A percentile compares a stretch with the other conserved stretches of the same genome.
Conservation (phyloP, 2,797 vertebrate species). For the Chelon labrosus region DNA sequence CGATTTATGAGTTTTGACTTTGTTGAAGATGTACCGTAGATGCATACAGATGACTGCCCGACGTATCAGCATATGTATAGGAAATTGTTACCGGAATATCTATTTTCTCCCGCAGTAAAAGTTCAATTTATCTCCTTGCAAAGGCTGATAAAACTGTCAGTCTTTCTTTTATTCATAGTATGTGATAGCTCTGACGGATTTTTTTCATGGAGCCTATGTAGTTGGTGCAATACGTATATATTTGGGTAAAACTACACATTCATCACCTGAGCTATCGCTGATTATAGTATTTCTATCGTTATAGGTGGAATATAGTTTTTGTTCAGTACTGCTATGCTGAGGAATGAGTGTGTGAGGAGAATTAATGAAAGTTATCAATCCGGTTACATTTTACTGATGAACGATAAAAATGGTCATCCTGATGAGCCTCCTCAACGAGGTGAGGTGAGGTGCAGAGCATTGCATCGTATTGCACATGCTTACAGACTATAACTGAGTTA, state of each 20-base stretch:
- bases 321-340: neutral
- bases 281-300: neutral
- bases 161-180: neutral
- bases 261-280: neutral
- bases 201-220: conserved; percentile 4
- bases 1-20: conserved; percentile 45
- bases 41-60: conserved; percentile 38
- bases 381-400: neutral
- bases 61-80: too few relatives aligned
- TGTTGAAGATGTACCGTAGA: conserved; percentile 23
- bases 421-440: neutral
- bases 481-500: too few relatives aligned
- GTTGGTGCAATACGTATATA: neutral
- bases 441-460: neutral
- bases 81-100: neutral
- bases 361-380: neutral
- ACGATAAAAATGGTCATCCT: neutral
- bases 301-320: neutral
- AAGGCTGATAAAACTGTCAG: conserved; percentile 5
- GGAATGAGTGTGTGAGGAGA: neutral
- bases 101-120: neutral
- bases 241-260: neutral
- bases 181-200: neutral
- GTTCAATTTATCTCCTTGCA: neutral
- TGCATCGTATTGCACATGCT: too few relatives aligned